Evolutionary conservation across 2,113 vertebrate genomes (phyloP).

Genomic region (Takifugu bimaculatus): DNA sequence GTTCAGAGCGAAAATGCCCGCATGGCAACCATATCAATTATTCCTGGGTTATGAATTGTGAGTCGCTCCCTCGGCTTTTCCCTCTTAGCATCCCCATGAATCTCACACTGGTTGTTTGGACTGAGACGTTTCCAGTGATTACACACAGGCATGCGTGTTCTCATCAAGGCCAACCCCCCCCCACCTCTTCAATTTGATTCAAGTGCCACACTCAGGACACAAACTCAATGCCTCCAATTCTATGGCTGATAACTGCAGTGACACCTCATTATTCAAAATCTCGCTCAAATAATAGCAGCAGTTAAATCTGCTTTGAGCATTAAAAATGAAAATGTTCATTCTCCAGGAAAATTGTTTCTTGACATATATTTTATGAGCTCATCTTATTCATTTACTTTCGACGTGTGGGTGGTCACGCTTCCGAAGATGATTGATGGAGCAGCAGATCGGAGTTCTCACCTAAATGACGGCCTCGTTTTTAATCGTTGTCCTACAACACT

Average conservation of each 20-base stretch:
- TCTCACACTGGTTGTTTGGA: background rate
- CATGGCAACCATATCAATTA: background rate
- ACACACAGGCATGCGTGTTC: background rate
- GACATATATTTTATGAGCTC: too few relatives aligned
- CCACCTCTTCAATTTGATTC: background rate
- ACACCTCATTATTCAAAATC: background rate
- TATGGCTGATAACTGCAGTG: background rate
- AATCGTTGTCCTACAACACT: too few relatives aligned
- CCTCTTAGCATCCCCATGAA: background rate
- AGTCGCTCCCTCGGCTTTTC: background rate
- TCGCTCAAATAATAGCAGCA: background rate
- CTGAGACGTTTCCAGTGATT: background rate
- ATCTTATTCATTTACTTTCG: too few relatives aligned
- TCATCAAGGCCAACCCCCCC: background rate
- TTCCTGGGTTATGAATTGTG: background rate
- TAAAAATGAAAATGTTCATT: background rate
- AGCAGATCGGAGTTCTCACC: too few relatives aligned
- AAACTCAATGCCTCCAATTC: background rate
- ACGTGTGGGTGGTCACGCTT: too few relatives aligned
- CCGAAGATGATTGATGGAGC: too few relatives aligned
- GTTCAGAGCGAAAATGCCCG: conserved; percentile 8
- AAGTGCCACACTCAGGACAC: background rate
- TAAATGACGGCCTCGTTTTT: too few relatives aligned
- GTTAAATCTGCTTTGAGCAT: background rate
- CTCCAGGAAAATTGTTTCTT: background rate